These are phyloP conservation scores for Rhinatrema bivittatum DNA, from an alignment of 2,797 vertebrate genomes.

Conservation along the genomic window DNA sequence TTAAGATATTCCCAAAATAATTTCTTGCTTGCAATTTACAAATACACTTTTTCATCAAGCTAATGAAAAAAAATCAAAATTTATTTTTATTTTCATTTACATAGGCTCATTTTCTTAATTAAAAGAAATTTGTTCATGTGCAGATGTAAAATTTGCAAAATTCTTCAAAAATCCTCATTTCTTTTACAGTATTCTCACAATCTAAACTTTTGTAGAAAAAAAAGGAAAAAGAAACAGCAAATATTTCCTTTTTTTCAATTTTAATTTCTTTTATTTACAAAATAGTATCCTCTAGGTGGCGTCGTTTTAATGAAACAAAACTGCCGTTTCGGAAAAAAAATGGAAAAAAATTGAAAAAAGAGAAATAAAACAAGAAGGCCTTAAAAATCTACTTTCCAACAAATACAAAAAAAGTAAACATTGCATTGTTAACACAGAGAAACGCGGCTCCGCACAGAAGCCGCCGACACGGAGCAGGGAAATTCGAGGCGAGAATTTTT, in stretches of 20 bases:
- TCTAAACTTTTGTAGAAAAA: constrained; percentile 27
- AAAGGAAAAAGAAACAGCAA: constrained; percentile 46
- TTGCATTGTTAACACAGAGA: too few relatives aligned
- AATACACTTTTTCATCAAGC: constrained; percentile 41
- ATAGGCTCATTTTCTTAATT: constrained; percentile 27
- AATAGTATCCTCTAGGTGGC: constrained; percentile 57
- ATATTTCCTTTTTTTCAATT: constrained; percentile 48
- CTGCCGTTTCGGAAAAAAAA: constrained; percentile 38
- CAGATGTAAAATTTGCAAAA: too few relatives aligned
- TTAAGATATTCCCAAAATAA: too few relatives aligned
- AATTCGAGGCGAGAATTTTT: too few relatives aligned
- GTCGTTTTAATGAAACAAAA: constrained; percentile 47
- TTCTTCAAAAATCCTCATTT: neutral
- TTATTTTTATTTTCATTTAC: constrained; percentile 54
- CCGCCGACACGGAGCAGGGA: too few relatives aligned
- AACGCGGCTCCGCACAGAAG: too few relatives aligned
- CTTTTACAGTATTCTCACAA: neutral
- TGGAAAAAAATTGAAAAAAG: constrained; percentile 44
- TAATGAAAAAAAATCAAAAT: constrained; percentile 48
- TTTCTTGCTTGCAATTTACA: too few relatives aligned
- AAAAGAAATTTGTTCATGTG: constrained; percentile 15
- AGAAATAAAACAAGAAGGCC: neutral
- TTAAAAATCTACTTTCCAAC: too few relatives aligned
- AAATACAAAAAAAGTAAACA: too few relatives aligned
- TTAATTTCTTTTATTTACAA: constrained; percentile 49